These are phyloP conservation scores for Limnodromus scolopaceus DNA, from an alignment of 2,797 vertebrate species.

Conservation along the genomic window DNA sequence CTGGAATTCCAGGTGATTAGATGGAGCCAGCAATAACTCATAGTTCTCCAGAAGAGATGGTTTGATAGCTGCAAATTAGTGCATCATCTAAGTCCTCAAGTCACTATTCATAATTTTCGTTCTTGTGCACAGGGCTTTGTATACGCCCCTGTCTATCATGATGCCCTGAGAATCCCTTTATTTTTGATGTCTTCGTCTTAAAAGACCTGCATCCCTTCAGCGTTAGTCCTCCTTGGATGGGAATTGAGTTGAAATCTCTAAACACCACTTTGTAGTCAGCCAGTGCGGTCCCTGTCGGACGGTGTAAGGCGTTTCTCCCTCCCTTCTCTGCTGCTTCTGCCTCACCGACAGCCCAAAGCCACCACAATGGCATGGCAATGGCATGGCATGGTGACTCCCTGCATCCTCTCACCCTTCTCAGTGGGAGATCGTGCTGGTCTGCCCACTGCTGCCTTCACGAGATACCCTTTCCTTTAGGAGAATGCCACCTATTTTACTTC, in stretches of 20 bases:
- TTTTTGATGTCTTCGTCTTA: slow-evolving; percentile 52
- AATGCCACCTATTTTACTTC: background rate
- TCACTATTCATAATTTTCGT: background rate
- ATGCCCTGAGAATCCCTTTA: slow-evolving; percentile 35
- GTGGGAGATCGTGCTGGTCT: background rate
- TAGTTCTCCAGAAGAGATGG: background rate
- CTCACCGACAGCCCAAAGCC: slow-evolving; percentile 27
- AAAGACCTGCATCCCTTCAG: slow-evolving; percentile 45
- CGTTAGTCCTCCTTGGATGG: slow-evolving; percentile 54
- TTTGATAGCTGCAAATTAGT: background rate
- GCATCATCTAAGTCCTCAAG: background rate
- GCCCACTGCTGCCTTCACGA: slow-evolving; percentile 38
- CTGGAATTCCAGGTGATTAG: background rate
- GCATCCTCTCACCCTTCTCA: background rate
- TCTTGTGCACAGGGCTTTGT: slow-evolving; percentile 66
- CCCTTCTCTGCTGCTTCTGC: slow-evolving; percentile 23
- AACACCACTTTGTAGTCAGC: background rate
- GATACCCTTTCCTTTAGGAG: background rate
- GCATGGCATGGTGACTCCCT: slow-evolving; percentile 10
- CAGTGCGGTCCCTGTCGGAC: background rate
- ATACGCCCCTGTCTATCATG: slow-evolving; percentile 61
- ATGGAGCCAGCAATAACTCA: background rate
- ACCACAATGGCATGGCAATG: slow-evolving; percentile 12
- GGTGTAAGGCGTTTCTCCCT: slow-evolving; percentile 28
- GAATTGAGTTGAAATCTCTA: slow-evolving; percentile 35